Conservation (phyloP, 1,140 invertebrate species). For the Drosophila pachea region DNA sequence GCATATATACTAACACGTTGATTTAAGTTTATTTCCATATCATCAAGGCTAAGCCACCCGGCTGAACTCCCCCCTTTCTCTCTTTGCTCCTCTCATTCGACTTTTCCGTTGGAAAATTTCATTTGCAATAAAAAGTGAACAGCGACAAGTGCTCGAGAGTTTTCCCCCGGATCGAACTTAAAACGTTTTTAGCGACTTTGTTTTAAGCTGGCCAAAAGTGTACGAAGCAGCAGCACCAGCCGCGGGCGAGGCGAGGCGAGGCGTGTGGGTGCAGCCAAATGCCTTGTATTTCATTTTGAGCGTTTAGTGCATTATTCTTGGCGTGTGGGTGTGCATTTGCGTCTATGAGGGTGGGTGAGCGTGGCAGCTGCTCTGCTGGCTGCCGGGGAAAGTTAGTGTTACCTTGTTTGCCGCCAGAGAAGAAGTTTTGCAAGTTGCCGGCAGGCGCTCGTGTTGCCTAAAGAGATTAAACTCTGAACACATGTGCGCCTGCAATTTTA, state of each 20-base stretch:
- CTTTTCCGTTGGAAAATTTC: slow-evolving; percentile 1
- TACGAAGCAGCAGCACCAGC: no score
- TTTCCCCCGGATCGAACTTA: slow-evolving; percentile 26
- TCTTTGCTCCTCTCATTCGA: not conserved
- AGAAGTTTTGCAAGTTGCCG: slow-evolving; percentile 72
- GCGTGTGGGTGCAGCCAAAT: slow-evolving; percentile 13
- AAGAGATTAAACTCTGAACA: slow-evolving; percentile 74
- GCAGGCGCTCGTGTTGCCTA: slow-evolving; percentile 70
- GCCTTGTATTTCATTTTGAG: slow-evolving; percentile 46
- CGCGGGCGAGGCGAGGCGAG: no score
- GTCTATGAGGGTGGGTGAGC: not conserved
- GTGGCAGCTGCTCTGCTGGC: slow-evolving; percentile 23
- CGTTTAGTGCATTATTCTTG: slow-evolving; percentile 63
- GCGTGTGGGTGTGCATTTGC: slow-evolving; percentile 16
- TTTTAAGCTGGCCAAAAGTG: slow-evolving; percentile 13
- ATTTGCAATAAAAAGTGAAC: slow-evolving; percentile 6
- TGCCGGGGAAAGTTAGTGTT: slow-evolving; percentile 72
- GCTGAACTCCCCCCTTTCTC: no score
- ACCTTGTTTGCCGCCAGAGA: slow-evolving; percentile 56
- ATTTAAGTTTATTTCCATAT: slow-evolving; percentile 7
- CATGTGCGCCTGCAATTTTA: slow-evolving; percentile 71
- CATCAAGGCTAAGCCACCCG: no score
- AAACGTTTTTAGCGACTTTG: slow-evolving; percentile 55
- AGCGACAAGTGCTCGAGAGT: slow-evolving; percentile 1
- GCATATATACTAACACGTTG: no score